These are phyloP conservation scores for Anabas testudineus DNA, from an alignment of 2,797 vertebrate genomes.

Conservation along the genomic window DNA sequence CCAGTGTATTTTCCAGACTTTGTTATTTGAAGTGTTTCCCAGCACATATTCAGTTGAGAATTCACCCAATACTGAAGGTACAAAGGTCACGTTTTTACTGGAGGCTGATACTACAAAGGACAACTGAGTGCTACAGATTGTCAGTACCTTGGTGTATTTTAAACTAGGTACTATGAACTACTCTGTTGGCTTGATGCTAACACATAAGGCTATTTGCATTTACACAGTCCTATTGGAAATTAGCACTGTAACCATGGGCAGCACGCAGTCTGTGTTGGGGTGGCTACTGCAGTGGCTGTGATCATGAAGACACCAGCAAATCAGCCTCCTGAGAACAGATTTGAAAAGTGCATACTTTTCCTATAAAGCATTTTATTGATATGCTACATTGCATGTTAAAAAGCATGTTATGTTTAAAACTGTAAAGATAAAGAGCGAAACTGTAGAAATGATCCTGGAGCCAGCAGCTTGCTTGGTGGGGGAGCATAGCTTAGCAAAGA, in stretches of 20 bases:
- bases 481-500: constrained; percentile 2
- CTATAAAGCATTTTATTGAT: not conserved
- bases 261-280: no score
- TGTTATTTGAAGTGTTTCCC: not conserved
- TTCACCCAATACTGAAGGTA: not conserved
- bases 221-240: no score
- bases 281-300: no score
- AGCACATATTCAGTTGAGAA: not conserved
- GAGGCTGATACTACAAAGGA: not conserved
- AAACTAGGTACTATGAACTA: no score
- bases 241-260: no score
- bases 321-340: constrained; percentile 8
- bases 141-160: constrained; percentile 19
- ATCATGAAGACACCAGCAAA: constrained; percentile 7
- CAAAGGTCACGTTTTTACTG: constrained; percentile 8
- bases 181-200: no score
- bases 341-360: constrained; percentile 9
- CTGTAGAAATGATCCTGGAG: not conserved
- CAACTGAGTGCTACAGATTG: constrained; percentile 15
- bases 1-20: not conserved
- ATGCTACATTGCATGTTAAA: not conserved
- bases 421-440: not conserved
- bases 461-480: not conserved
- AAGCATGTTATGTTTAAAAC: not conserved
- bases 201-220: no score